Percentiles rank a stretch among this genome's conserved stretches.
Evolutionary conservation across 37 sponge, comb jelly and placozoan species (phyloP).

Genomic region (Spongia lamella): DNA sequence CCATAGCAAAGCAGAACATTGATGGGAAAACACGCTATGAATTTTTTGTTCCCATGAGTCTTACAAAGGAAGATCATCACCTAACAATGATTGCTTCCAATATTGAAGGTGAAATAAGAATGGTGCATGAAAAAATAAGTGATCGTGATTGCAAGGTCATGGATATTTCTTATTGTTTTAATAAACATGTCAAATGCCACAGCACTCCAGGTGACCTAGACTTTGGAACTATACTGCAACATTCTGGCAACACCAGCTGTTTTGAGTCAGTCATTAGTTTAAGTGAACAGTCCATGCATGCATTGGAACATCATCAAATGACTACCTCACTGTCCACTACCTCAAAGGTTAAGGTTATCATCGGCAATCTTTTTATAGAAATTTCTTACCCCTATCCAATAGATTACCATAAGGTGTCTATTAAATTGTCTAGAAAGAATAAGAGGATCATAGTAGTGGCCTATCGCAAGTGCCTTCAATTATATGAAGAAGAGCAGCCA

Average conservation of each 20-base stretch:
- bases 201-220: background rate
- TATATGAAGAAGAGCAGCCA: background rate
- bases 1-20: too few relatives aligned
- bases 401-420: background rate
- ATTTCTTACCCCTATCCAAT: conserved; percentile 22
- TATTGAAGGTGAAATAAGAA: too few relatives aligned
- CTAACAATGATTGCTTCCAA: too few relatives aligned
- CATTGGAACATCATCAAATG: background rate
- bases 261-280: conserved; percentile 11
- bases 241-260: conserved; percentile 7
- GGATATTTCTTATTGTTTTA: too few relatives aligned
- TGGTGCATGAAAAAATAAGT: too few relatives aligned
- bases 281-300: background rate
- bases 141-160: too few relatives aligned
- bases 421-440: conserved; percentile 5
- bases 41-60: too few relatives aligned
- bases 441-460: background rate
- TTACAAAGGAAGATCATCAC: too few relatives aligned
- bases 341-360: background rate
- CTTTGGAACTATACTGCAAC: background rate
- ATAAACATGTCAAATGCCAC: too few relatives aligned
- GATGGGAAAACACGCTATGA: too few relatives aligned
- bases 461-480: background rate
- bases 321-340: background rate
- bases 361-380: background rate